These are phyloP conservation scores for Phyllotreta cruciferae DNA, from an alignment of 2,888 invertebrate genomes.

Conservation along the genomic window DNA sequence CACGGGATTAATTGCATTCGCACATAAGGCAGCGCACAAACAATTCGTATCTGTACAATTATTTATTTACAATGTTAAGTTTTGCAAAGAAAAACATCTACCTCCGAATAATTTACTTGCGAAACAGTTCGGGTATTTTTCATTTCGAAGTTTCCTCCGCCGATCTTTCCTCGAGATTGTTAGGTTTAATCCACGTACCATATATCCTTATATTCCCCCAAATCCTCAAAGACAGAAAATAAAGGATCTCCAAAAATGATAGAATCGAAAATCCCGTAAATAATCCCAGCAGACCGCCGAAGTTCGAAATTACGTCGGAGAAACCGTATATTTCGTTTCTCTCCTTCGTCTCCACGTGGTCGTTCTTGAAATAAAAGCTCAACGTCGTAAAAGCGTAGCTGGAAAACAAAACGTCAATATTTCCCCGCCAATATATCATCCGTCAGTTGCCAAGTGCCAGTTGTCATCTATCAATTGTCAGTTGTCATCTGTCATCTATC, in stretches of 20 bases:
- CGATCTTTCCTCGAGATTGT: slow-evolving; percentile 4
- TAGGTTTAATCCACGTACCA: slow-evolving; percentile 38
- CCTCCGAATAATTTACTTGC: no score
- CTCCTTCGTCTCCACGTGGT: slow-evolving; percentile 44
- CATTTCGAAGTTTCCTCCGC: neutral
- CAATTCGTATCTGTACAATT: no score
- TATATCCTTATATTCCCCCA: slow-evolving; percentile 43
- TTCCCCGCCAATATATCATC: neutral
- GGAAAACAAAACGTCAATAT: slow-evolving; percentile 31
- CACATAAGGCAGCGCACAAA: no score
- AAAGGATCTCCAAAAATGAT: slow-evolving; percentile 46
- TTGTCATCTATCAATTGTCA: neutral
- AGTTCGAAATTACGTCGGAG: slow-evolving; percentile 48
- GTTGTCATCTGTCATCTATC: neutral
- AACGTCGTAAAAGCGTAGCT: slow-evolving; percentile 41
- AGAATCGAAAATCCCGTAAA: slow-evolving; percentile 48
- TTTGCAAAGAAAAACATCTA: no score
- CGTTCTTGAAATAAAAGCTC: slow-evolving; percentile 41
- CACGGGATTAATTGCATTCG: neutral
- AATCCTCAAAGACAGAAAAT: slow-evolving; percentile 44
- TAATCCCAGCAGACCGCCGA: slow-evolving; percentile 50
- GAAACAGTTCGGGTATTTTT: neutral
- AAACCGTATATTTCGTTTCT: slow-evolving; percentile 49
- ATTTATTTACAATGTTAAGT: no score
- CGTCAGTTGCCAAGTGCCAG: neutral